Evolutionary conservation across 2,888 invertebrate genomes (phyloP).

Genomic region (Apodemia duryi): DNA sequence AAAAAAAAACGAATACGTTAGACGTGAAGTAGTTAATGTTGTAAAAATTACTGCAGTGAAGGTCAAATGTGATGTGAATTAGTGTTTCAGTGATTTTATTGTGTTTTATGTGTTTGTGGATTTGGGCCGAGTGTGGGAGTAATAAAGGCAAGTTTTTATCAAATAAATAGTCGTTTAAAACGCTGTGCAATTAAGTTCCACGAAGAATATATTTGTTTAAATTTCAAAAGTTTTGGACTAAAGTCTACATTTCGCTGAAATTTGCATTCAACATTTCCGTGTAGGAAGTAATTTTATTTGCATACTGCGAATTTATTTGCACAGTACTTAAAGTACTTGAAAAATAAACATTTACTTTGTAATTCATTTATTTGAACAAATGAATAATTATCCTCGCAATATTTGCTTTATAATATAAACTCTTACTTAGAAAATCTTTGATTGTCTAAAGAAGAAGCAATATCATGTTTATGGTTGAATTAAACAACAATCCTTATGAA

Average conservation of each 20-base stretch:
- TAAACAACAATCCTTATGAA: no score
- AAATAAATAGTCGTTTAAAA: constrained; percentile 28
- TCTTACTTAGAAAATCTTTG: not conserved
- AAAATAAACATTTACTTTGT: not conserved
- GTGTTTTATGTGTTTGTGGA: constrained; percentile 16
- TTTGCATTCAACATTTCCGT: constrained; percentile 9
- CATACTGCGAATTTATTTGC: constrained; percentile 11
- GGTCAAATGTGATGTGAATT: constrained; percentile 16
- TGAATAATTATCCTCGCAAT: not conserved
- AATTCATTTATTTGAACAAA: not conserved
- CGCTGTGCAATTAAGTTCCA: constrained; percentile 18
- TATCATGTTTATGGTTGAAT: no score
- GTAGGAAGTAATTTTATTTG: constrained; percentile 3
- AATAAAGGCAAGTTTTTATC: constrained; percentile 49
- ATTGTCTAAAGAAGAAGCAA: not conserved
- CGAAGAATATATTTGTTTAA: constrained; percentile 28
- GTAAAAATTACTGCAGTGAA: not conserved
- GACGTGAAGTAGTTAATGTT: not conserved
- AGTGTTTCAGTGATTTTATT: constrained; percentile 2
- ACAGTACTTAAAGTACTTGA: constrained; percentile 22
- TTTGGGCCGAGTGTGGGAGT: constrained; percentile 26
- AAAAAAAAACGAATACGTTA: not conserved
- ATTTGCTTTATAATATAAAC: not conserved
- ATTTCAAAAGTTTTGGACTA: not conserved
- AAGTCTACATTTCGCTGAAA: constrained; percentile 18